A percentile compares a stretch with the other conserved stretches of the same genome.
Conservation (phyloP, 2,888 invertebrate species). For the Eueremaeus valkanovi region DNA sequence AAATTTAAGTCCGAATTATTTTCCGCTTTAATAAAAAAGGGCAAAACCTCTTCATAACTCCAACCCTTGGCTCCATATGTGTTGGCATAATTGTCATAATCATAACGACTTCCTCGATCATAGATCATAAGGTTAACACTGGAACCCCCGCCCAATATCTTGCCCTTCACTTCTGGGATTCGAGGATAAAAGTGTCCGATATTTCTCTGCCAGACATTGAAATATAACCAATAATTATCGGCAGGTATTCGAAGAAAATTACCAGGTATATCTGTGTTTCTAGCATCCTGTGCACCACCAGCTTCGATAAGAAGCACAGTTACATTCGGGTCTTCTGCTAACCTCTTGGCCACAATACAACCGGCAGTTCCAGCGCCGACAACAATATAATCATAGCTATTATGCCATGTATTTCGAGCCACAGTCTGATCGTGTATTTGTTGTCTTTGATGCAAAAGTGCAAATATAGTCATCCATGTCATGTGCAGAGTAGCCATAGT, state of each 20-base stretch:
- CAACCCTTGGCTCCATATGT: background rate
- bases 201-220: too few species aligned
- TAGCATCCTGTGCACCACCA: background rate
- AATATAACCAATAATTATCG: too few species aligned
- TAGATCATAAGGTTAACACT: conserved; percentile 7
- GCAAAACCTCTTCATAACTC: conserved; percentile 5
- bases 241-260: too few species aligned
- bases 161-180: too few species aligned
- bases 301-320: conserved; percentile 4
- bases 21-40: conserved; percentile 4
- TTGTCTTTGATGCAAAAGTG: too few species aligned
- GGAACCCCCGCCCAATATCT: background rate
- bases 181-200: too few species aligned
- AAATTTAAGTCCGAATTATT: background rate
- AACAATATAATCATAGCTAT: conserved; percentile 18
- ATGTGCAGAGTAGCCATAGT: too few species aligned
- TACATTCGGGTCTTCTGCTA: background rate
- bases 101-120: background rate
- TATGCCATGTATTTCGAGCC: too few species aligned
- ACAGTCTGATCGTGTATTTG: too few species aligned
- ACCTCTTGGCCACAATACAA: background rate
- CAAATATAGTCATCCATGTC: too few species aligned
- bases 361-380: conserved; percentile 22
- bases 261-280: conserved; percentile 6
- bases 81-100: background rate